Conservation (phyloP, 1,140 invertebrate species). For the Scaptomyza hsui region DNA sequence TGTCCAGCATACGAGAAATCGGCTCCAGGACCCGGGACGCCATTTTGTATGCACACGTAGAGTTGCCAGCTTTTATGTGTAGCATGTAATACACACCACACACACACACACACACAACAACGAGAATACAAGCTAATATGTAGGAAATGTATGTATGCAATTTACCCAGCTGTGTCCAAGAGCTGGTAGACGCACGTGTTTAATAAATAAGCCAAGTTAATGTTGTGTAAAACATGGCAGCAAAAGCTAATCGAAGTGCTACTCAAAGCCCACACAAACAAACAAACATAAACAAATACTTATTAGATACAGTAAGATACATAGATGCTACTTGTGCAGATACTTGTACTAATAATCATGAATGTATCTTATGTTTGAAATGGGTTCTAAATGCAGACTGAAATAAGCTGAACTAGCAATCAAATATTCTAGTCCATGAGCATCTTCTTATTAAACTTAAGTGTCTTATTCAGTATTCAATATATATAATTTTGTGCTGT, state of each 20-base stretch:
- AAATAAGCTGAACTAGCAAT: not conserved
- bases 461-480: no score
- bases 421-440: not conserved
- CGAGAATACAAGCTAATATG: slow-evolving; percentile 12
- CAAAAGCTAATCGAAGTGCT: slow-evolving; percentile 38
- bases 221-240: slow-evolving; percentile 59
- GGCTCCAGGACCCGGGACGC: slow-evolving; percentile 28
- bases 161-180: slow-evolving; percentile 25
- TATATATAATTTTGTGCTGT: no score
- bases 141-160: slow-evolving; percentile 5
- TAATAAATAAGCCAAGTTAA: slow-evolving; percentile 77
- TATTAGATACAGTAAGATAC: slow-evolving; percentile 3
- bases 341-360: not conserved
- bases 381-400: not conserved
- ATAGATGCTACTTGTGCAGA: not conserved
- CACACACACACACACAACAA: slow-evolving; percentile 11
- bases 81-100: slow-evolving; percentile 29
- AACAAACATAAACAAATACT: slow-evolving; percentile 2
- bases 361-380: not conserved
- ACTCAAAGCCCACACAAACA: slow-evolving; percentile 1
- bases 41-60: slow-evolving; percentile 72
- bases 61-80: slow-evolving; percentile 25
- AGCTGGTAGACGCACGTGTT: slow-evolving; percentile 56
- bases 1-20: slow-evolving; percentile 22
- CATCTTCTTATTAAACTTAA: not conserved